These are phyloP conservation scores for Glossosoma conforme DNA, from an alignment of 1,140 invertebrate species.

Conservation along the genomic window DNA sequence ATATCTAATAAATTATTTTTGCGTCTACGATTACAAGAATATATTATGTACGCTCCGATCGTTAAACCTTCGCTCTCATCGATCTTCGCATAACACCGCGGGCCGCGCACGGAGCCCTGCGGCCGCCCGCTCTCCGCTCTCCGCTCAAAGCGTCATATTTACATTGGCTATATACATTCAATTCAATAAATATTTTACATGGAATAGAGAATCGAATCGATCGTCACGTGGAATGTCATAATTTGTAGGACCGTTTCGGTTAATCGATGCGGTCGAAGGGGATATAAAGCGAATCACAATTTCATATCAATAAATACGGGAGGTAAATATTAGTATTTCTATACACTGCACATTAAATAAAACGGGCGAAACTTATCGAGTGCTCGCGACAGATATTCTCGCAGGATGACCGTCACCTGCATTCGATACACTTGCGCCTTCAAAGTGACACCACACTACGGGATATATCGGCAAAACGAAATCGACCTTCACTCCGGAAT, in stretches of 20 bases:
- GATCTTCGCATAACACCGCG: background rate
- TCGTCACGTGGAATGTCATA: slow-evolving; percentile 24
- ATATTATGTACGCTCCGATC: slow-evolving; percentile 3
- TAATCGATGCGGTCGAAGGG: slow-evolving; percentile 9
- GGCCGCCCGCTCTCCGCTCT: background rate
- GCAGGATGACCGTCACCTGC: no score
- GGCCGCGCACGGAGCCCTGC: background rate
- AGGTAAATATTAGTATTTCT: no score
- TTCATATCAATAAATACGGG: background rate
- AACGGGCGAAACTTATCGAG: no score
- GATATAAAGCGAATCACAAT: slow-evolving; percentile 8
- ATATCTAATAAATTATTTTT: slow-evolving; percentile 22
- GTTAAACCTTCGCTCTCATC: background rate
- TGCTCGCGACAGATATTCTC: no score
- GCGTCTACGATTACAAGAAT: slow-evolving; percentile 17
- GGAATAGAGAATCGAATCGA: slow-evolving; percentile 29
- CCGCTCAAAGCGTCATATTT: slow-evolving; percentile 29
- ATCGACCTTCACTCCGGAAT: no score
- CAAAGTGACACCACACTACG: no score
- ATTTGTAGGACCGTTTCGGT: slow-evolving; percentile 7
- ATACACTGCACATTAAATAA: no score
- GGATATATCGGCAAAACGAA: no score
- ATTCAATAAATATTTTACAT: slow-evolving; percentile 28
- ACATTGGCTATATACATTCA: slow-evolving; percentile 30
- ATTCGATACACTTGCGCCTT: no score